Percentiles rank a stretch among this genome's conserved stretches.
Conservation (phyloP, 1,140 invertebrate genomes). For the Lepidotrigona ventralis region DNA sequence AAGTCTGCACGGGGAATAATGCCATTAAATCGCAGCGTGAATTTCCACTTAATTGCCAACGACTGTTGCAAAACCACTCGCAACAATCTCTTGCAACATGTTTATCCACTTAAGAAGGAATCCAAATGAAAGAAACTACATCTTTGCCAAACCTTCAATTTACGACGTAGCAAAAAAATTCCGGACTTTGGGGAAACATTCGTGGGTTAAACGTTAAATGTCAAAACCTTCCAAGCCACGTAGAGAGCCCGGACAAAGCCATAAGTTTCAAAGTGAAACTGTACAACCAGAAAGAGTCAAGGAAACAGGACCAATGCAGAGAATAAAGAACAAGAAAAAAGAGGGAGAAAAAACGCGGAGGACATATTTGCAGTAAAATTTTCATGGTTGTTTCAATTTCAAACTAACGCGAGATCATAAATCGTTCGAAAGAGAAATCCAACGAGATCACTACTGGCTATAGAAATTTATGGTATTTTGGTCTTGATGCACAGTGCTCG, state of each 20-base stretch:
- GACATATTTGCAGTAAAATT: slow-evolving; percentile 28
- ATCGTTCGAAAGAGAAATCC: slow-evolving; percentile 63
- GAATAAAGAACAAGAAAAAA: neutral
- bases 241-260: neutral
- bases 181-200: neutral
- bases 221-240: neutral
- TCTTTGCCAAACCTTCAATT: neutral
- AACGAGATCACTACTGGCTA: slow-evolving; percentile 68
- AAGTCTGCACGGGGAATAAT: too few relatives aligned
- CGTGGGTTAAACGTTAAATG: slow-evolving; percentile 9
- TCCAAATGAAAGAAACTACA: neutral
- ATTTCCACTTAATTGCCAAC: too few relatives aligned
- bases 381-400: slow-evolving; percentile 8
- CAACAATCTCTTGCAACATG: too few relatives aligned
- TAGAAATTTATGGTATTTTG: slow-evolving; percentile 72
- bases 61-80: too few relatives aligned
- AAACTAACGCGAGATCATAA: slow-evolving; percentile 59
- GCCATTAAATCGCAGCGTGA: too few relatives aligned
- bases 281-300: neutral
- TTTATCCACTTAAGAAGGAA: neutral
- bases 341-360: neutral
- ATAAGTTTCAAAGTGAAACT: neutral
- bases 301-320: too few relatives aligned
- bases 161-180: neutral
- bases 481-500: slow-evolving; percentile 24